These are phyloP conservation scores for Alcedo quadribrachys DNA, from an alignment of 2,797 vertebrate species.

Conservation along the genomic window DNA sequence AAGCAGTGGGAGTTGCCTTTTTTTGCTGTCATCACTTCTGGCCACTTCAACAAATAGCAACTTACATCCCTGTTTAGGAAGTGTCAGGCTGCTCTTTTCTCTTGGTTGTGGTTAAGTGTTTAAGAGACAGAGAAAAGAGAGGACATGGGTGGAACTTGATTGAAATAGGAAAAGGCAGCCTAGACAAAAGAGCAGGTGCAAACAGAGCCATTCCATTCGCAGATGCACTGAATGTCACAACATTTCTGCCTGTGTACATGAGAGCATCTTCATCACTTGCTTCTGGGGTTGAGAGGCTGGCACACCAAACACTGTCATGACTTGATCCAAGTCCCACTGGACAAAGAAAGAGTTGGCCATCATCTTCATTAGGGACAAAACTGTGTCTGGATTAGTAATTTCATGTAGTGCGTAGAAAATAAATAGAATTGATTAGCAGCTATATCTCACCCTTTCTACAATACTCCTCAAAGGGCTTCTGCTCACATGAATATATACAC, in stretches of 20 bases:
- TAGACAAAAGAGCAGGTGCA: slow-evolving; percentile 59
- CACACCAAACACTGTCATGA: neutral
- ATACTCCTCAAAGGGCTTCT: neutral
- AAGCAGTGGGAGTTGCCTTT: neutral
- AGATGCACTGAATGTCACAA: slow-evolving; percentile 23
- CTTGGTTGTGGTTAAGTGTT: neutral
- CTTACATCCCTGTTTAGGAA: neutral
- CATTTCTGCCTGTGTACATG: neutral
- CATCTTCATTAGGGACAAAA: neutral
- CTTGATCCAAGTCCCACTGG: neutral
- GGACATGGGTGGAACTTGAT: slow-evolving; percentile 23
- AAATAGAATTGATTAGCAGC: neutral
- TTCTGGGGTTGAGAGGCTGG: neutral
- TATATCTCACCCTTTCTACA: neutral
- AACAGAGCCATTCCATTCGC: slow-evolving; percentile 48
- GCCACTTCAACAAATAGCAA: neutral
- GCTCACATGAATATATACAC: neutral
- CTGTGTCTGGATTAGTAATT: neutral
- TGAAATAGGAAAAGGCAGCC: slow-evolving; percentile 61
- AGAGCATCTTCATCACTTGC: neutral
- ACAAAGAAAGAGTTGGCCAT: neutral
- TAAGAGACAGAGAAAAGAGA: neutral
- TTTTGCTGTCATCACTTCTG: neutral
- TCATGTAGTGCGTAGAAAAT: neutral
- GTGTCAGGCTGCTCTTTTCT: neutral